phyloP scores from a whole-genome alignment of 2,797 vertebrate species.

The Gallinago solitaria region DNA sequence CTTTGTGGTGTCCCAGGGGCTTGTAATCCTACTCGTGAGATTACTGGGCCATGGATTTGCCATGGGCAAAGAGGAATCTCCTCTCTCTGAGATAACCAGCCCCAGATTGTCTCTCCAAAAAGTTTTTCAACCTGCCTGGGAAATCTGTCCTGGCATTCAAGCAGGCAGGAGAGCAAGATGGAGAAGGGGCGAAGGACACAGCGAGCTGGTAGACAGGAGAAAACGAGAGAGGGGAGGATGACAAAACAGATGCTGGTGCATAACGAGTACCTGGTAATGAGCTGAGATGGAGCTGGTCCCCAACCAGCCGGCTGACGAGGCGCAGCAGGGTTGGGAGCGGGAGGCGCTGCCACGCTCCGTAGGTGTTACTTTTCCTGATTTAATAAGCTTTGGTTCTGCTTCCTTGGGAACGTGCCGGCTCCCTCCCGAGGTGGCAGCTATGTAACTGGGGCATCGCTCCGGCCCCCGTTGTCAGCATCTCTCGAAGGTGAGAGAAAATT shows the following conservation, averaged over 20 bases:
- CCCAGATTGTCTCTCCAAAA: neutral
- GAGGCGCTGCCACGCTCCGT: rapidly evolving
- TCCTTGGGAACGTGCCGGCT: neutral
- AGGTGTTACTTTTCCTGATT: neutral
- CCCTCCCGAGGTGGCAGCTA: neutral
- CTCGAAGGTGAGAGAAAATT: slow-evolving; percentile 12
- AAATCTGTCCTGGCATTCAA: neutral
- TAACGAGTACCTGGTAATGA: neutral
- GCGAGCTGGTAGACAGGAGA: neutral
- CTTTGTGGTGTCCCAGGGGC: neutral
- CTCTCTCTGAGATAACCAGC: neutral
- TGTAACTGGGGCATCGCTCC: neutral
- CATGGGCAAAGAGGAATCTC: neutral
- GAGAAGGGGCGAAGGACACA: neutral
- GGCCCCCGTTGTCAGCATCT: neutral
- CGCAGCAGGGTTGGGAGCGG: neutral
- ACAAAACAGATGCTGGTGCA: neutral
- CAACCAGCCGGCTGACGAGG: neutral
- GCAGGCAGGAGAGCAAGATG: neutral
- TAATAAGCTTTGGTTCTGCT: neutral
- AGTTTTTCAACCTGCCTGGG: neutral
- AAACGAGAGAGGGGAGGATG: neutral
- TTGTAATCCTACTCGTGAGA: neutral
- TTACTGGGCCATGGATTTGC: neutral
- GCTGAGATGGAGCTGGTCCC: neutral